A percentile compares a stretch with the other conserved stretches of the same genome.
phyloP scores from a whole-genome alignment of 2,797 vertebrate species.

The Austrolebias charrua region DNA sequence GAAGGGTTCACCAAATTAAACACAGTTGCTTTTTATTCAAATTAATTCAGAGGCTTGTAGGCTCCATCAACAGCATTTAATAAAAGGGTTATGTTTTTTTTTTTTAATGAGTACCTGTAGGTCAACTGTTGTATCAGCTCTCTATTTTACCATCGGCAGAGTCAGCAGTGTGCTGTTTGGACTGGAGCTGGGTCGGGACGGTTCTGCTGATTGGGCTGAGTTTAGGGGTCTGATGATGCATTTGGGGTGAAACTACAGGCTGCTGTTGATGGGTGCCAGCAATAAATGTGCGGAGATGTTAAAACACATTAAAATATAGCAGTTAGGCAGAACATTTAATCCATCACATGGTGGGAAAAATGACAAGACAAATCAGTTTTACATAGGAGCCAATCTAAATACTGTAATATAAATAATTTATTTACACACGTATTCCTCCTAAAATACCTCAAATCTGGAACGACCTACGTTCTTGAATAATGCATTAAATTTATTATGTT shows the following conservation, averaged over 20 bases:
- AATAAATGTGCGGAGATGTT: slow-evolving; percentile 45
- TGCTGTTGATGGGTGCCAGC: slow-evolving; percentile 33
- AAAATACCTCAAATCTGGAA: neutral
- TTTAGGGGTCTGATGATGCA: slow-evolving; percentile 32
- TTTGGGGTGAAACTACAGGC: slow-evolving; percentile 14
- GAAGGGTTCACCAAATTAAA: neutral
- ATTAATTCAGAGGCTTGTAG: neutral
- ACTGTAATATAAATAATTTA: neutral
- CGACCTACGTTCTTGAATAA: neutral
- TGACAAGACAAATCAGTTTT: slow-evolving; percentile 6
- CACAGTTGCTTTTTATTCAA: slow-evolving; percentile 6
- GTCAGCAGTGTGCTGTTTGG: slow-evolving; percentile 31
- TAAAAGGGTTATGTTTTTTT: neutral
- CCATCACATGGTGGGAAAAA: slow-evolving; percentile 24
- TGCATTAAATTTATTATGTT: slow-evolving; percentile 5
- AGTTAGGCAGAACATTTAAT: slow-evolving; percentile 35
- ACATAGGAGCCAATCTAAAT: neutral
- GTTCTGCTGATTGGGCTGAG: slow-evolving; percentile 28
- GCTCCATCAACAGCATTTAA: slow-evolving; percentile 8
- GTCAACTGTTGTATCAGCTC: neutral
- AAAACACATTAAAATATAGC: slow-evolving; percentile 18
- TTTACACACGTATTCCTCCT: neutral
- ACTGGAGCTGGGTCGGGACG: slow-evolving; percentile 17
- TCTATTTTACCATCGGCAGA: slow-evolving; percentile 11
- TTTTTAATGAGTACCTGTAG: slow-evolving; percentile 1